Conservation (phyloP, 2,888 invertebrate species). For the Synanthedon formicaeformis region DNA sequence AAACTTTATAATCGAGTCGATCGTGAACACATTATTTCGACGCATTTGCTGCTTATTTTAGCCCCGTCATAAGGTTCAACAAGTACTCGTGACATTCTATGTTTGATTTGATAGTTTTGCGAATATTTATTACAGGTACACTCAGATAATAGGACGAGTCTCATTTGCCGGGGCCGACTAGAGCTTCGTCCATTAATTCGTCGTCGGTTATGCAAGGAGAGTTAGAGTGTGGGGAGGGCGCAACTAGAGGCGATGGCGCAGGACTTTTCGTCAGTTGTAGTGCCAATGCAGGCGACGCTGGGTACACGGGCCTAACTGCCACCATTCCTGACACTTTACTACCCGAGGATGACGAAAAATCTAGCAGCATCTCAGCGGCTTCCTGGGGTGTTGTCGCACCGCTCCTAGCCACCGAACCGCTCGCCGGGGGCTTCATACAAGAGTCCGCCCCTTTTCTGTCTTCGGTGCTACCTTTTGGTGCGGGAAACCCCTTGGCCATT, state of each 20-base stretch:
- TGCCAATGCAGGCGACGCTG: slow-evolving; percentile 77
- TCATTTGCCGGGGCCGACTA: slow-evolving; percentile 83
- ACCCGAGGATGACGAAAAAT: slow-evolving; percentile 73
- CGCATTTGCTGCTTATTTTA: too few species aligned
- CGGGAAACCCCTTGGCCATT: slow-evolving; percentile 54
- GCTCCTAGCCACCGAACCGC: slow-evolving; percentile 50
- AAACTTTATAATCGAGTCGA: too few species aligned
- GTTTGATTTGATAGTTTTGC: too few species aligned
- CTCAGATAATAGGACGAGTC: slow-evolving; percentile 6
- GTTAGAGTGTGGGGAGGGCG: slow-evolving; percentile 76
- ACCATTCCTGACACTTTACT: slow-evolving; percentile 67
- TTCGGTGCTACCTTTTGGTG: slow-evolving; percentile 54
- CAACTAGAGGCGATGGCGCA: slow-evolving; percentile 76
- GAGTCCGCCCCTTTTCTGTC: slow-evolving; percentile 61
- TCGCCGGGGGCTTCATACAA: slow-evolving; percentile 59
- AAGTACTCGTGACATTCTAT: too few species aligned
- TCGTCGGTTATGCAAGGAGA: slow-evolving; percentile 89
- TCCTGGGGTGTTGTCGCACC: slow-evolving; percentile 69
- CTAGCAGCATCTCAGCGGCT: slow-evolving; percentile 74
- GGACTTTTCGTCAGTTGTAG: slow-evolving; percentile 84
- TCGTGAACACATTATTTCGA: too few species aligned
- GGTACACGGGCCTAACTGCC: slow-evolving; percentile 69
- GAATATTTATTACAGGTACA: background rate
- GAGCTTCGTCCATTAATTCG: slow-evolving; percentile 89
- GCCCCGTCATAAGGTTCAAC: too few species aligned